These are phyloP conservation scores for Phrixothrix hirtus DNA, from an alignment of 2,888 invertebrate species.

Conservation along the genomic window DNA sequence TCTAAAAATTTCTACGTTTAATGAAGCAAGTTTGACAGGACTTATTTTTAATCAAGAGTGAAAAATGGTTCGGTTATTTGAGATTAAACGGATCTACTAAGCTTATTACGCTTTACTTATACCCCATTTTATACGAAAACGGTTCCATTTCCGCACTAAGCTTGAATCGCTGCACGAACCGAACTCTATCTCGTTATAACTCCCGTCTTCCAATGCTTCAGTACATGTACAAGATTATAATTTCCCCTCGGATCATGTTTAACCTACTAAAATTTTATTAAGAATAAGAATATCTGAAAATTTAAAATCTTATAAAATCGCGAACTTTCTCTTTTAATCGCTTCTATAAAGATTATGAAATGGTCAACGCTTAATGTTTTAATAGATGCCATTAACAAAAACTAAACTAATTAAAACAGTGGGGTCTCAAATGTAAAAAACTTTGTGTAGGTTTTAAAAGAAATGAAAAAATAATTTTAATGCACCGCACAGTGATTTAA, in stretches of 20 bases:
- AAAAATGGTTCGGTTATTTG: slow-evolving; percentile 43
- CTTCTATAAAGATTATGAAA: no score
- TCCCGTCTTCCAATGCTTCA: slow-evolving; percentile 1
- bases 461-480: no score
- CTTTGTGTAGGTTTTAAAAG: neutral
- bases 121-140: slow-evolving; percentile 46
- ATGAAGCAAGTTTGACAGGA: slow-evolving; percentile 42
- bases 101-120: slow-evolving; percentile 30
- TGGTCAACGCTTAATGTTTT: no score
- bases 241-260: slow-evolving; percentile 5
- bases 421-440: no score
- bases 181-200: slow-evolving; percentile 3
- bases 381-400: no score
- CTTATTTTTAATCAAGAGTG: slow-evolving; percentile 44
- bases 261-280: neutral
- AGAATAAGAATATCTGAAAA: no score
- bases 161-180: slow-evolving; percentile 15
- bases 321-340: neutral
- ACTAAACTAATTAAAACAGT: no score
- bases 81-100: slow-evolving; percentile 41
- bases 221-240: slow-evolving; percentile 7
- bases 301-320: slow-evolving; percentile 3
- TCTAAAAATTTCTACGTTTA: slow-evolving; percentile 27
- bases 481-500: no score
- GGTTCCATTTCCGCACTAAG: slow-evolving; percentile 36